Conservation (phyloP, 2,797 vertebrate species). For the Fratercula arctica region DNA sequence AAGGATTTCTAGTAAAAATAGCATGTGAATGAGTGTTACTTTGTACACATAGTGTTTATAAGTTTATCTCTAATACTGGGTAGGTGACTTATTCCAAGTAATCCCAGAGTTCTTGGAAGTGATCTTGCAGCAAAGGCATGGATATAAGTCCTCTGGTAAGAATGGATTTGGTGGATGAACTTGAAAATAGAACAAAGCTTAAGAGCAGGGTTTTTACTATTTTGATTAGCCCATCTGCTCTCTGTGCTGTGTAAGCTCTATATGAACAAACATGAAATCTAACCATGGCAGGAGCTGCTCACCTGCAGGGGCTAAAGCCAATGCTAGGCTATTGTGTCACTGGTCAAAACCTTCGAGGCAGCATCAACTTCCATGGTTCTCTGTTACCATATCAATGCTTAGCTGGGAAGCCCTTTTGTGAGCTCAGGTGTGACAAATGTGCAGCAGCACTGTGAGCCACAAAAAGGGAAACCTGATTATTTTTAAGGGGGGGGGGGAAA, state of each 20-base stretch:
- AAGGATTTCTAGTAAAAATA: background rate
- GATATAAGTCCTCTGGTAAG: background rate
- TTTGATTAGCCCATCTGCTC: background rate
- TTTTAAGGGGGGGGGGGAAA: too few species aligned
- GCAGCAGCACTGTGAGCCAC: background rate
- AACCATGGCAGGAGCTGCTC: background rate
- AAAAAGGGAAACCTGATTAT: background rate
- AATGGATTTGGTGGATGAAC: background rate
- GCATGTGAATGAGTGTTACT: background rate
- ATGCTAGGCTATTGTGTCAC: background rate
- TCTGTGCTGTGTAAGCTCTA: background rate
- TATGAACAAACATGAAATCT: background rate
- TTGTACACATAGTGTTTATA: background rate
- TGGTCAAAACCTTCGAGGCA: background rate
- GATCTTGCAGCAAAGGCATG: background rate
- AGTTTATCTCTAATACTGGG: background rate
- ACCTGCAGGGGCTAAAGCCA: background rate
- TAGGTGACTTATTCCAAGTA: background rate
- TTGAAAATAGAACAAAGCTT: background rate
- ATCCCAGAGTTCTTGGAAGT: background rate
- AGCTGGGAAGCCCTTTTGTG: background rate
- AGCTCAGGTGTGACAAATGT: background rate
- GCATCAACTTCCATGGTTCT: background rate
- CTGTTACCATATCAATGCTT: background rate
- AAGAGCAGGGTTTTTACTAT: background rate